Evolutionary conservation across 2,113 vertebrate genomes (phyloP).

Genomic region (Leptodactylus fuscus): DNA sequence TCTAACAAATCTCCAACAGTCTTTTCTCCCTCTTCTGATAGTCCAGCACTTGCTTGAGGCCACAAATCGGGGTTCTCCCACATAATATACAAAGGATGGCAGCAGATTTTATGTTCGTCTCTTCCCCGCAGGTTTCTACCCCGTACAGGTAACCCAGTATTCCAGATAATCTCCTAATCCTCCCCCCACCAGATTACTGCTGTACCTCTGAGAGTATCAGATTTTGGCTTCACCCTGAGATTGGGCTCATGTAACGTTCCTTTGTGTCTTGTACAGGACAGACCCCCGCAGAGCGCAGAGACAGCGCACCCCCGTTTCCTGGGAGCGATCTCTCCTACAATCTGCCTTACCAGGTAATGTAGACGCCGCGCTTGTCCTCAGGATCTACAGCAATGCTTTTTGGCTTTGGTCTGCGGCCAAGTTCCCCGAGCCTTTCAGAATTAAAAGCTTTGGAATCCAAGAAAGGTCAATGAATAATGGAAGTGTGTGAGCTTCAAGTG

Average conservation of each 20-base stretch:
- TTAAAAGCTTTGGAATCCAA: slow-evolving; percentile 52
- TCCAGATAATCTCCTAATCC: not conserved
- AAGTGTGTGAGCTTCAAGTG: slow-evolving; percentile 27
- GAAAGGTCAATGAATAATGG: slow-evolving; percentile 58
- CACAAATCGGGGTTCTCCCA: too few species aligned
- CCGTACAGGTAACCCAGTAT: not conserved
- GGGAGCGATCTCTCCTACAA: slow-evolving; percentile 72
- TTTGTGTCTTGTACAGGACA: slow-evolving; percentile 75
- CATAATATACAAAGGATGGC: too few species aligned
- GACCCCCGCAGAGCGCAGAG: slow-evolving; percentile 76
- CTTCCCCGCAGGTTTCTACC: too few species aligned
- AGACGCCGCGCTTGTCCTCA: not conserved
- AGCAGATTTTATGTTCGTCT: too few species aligned
- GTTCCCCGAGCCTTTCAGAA: slow-evolving; percentile 19
- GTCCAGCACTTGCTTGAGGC: too few species aligned
- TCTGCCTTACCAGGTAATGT: slow-evolving; percentile 79
- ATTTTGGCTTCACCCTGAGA: not conserved
- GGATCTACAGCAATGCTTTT: slow-evolving; percentile 15
- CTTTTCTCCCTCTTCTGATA: too few species aligned
- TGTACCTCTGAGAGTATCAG: not conserved
- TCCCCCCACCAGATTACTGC: not conserved
- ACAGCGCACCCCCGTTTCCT: slow-evolving; percentile 64
- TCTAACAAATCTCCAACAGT: too few species aligned
- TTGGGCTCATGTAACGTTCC: not conserved
- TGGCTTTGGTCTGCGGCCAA: slow-evolving; percentile 23